Evolutionary conservation across 2,113 vertebrate species (phyloP), one percentile per base, ranked within the genome.

Genomic region (Rutilus rutilus): DNA sequence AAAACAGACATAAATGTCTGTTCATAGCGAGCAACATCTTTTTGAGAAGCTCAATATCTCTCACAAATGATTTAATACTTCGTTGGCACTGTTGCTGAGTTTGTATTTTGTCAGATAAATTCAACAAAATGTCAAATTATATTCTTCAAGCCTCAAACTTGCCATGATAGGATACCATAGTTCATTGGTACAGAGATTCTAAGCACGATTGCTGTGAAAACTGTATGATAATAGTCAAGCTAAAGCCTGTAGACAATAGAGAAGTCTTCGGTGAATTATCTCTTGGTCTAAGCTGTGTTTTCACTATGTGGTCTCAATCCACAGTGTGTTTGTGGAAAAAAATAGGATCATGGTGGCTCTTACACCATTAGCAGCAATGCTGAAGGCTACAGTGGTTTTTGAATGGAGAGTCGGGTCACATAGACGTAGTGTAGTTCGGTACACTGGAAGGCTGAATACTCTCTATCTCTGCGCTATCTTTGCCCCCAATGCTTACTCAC

Each of bases 341-440:
- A 69, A 71, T 23, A n/a, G 42, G 47, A 30, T 23, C 64, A 54
- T 57, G 59, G 3, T 80, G 45, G 19, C 23, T 21, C 4, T 30
- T 12, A 19, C 30, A 27, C 79, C 25, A 47, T 25, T 42, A 67
- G 60, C 79, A 30, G 25, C 45, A 30, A 7, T 39, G 81, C 81
- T 73, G 50, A 83, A 69, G 81, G 81, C 65, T 69, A 54, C 47
- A 54, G 14, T 19, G 47, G 67, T 57, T 73, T 73, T 73, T 82
- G 67, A 83, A 83, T 59, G 81, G 81, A 57, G 33, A 83, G 50
- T 30, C 25, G 27, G 47, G 65, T 73, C 30, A 39, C 47, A n/a
- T 25, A 30, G 14, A 27, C 39, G 17, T 23, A 50, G 14, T 71
- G 19, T 6, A 81, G 23, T 54, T 10, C 10, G 9, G 5, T 82